phyloP scores from a whole-genome alignment of 2,113 vertebrate species.

The Coptodon bakossiorum region DNA sequence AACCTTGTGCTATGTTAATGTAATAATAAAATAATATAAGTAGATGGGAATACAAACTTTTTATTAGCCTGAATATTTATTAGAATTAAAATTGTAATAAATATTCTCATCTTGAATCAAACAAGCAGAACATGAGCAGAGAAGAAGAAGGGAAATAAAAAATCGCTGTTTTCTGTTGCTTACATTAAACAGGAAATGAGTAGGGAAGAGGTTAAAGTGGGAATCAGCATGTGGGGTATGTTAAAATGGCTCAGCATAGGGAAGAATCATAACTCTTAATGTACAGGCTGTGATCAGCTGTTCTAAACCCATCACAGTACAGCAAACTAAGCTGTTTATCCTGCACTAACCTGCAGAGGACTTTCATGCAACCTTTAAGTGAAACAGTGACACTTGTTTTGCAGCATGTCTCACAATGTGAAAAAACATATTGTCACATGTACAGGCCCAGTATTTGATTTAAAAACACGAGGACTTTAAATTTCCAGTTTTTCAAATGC shows the following conservation, averaged over 20 bases:
- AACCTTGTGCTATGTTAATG: background rate
- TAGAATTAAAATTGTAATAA: background rate
- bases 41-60: background rate
- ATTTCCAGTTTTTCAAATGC: background rate
- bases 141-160: background rate
- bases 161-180: background rate
- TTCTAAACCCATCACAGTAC: background rate
- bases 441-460: background rate
- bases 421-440: background rate
- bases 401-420: background rate
- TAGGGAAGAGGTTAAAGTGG: background rate
- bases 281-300: background rate
- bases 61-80: background rate
- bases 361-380: background rate
- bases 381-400: background rate
- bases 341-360: background rate
- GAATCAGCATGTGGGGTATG: background rate
- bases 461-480: background rate
- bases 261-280: background rate
- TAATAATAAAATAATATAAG: background rate
- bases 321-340: background rate
- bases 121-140: background rate
- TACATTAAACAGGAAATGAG: background rate
- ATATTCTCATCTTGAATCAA: background rate
- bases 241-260: background rate